Conservation (phyloP, 2,888 invertebrate genomes). For the Heliconius hortense region DNA sequence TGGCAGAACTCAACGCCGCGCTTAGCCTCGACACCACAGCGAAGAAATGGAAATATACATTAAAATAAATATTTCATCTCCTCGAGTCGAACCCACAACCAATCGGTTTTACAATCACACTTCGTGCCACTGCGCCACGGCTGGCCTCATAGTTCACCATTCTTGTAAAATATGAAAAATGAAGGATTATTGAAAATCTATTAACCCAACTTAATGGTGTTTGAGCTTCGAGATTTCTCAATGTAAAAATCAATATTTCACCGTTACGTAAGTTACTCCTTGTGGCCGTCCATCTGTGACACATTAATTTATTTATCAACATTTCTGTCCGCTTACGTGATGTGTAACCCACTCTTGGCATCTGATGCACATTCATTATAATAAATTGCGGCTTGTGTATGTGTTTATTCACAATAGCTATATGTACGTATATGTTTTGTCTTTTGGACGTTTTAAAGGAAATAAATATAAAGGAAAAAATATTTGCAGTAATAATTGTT, state of each 20-base stretch:
- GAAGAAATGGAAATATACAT: no score
- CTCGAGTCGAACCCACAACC: no score
- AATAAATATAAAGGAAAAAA: background rate
- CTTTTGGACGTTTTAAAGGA: background rate
- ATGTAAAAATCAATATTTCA: conserved; percentile 33
- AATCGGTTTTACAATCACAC: no score
- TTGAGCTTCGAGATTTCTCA: conserved; percentile 38
- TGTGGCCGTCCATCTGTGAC: conserved; percentile 42
- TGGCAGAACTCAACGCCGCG: no score
- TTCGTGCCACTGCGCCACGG: no score
- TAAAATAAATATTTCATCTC: no score
- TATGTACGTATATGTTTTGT: background rate
- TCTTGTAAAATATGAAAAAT: conserved; percentile 43
- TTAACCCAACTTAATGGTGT: conserved; percentile 50
- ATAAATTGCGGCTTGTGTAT: conserved; percentile 27
- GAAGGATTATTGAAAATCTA: conserved; percentile 54
- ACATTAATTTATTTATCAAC: conserved; percentile 42
- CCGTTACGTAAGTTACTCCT: conserved; percentile 35
- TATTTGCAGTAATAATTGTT: background rate
- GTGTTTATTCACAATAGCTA: conserved; percentile 2
- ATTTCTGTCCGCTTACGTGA: conserved; percentile 46
- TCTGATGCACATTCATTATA: conserved; percentile 33
- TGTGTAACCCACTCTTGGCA: conserved; percentile 30
- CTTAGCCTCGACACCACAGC: no score
- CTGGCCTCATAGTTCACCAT: no score